Evolutionary conservation across 1,140 invertebrate species (phyloP).

Genomic region (Diachasmimorpha longicaudata): DNA sequence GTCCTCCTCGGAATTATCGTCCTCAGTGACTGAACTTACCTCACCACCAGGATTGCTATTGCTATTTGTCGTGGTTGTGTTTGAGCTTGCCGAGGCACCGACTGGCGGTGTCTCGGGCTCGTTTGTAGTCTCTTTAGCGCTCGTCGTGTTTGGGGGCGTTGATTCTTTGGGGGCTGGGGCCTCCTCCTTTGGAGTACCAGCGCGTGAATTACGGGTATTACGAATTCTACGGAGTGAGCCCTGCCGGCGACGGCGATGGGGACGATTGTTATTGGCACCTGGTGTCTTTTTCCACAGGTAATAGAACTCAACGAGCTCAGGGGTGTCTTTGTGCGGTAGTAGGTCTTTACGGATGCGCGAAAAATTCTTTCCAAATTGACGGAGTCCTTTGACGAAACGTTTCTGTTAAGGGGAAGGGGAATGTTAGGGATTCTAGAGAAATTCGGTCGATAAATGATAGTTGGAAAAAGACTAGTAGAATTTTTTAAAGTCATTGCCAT

Average conservation of each 20-base stretch:
- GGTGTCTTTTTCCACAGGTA: slow-evolving; percentile 99
- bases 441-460: neutral
- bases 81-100: slow-evolving; percentile 27
- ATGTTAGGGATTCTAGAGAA: no score
- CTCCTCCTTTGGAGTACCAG: slow-evolving; percentile 71
- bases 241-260: slow-evolving; percentile 86
- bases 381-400: slow-evolving; percentile 96
- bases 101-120: slow-evolving; percentile 51
- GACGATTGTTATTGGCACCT: slow-evolving; percentile 92
- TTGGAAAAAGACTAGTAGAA: no score
- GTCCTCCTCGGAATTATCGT: slow-evolving; percentile 93
- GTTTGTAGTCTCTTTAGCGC: slow-evolving; percentile 34
- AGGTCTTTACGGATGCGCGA: slow-evolving; percentile 96
- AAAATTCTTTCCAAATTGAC: slow-evolving; percentile 99
- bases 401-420: slow-evolving; percentile 68
- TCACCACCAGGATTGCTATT: slow-evolving; percentile 60
- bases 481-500: no score
- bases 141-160: slow-evolving; percentile 55
- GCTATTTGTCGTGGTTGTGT: slow-evolving; percentile 3
- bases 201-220: slow-evolving; percentile 75
- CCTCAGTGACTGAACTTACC: slow-evolving; percentile 91
- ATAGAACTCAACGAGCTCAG: slow-evolving; percentile 97
- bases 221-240: slow-evolving; percentile 88
- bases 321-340: slow-evolving; percentile 94
- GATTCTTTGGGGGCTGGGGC: slow-evolving; percentile 59